Evolutionary conservation across 2,888 invertebrate genomes (phyloP).

Genomic region (Aleiodes leptofemur): DNA sequence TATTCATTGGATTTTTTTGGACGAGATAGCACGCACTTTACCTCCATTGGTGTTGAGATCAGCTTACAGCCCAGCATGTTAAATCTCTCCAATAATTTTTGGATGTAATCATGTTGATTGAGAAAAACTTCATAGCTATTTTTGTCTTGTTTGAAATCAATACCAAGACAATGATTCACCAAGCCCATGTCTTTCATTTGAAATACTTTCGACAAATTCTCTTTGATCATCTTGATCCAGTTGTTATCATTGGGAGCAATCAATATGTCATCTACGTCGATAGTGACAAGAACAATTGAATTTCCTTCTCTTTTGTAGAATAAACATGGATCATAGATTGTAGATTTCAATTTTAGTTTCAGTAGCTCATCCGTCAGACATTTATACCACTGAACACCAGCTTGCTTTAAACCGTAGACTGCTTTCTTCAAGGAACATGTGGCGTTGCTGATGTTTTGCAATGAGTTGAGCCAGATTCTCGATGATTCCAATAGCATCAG

Average conservation of each 20-base stretch:
- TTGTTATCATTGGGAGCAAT: constrained; percentile 47
- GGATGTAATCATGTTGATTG: constrained; percentile 52
- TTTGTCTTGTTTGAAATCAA: constrained; percentile 48
- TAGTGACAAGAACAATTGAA: constrained; percentile 16
- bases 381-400: constrained; percentile 38
- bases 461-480: too few species aligned
- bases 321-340: constrained; percentile 38
- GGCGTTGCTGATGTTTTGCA: too few species aligned
- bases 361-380: constrained; percentile 52
- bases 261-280: constrained; percentile 52
- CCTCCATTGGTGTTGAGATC: constrained; percentile 38
- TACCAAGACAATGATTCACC: constrained; percentile 52
- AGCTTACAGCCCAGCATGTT: constrained; percentile 42
- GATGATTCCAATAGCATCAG: too few species aligned
- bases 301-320: constrained; percentile 31
- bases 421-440: constrained; percentile 20
- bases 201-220: constrained; percentile 44
- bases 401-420: constrained; percentile 17
- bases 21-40: too few species aligned
- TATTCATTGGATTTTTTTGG: too few species aligned
- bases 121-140: constrained; percentile 37
- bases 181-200: constrained; percentile 56
- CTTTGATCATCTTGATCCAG: constrained; percentile 30
- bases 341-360: neutral
- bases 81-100: constrained; percentile 40